Base-by-base conservation (phyloP, 2,888 invertebrate species). In the Tenthredo livida region DNA sequence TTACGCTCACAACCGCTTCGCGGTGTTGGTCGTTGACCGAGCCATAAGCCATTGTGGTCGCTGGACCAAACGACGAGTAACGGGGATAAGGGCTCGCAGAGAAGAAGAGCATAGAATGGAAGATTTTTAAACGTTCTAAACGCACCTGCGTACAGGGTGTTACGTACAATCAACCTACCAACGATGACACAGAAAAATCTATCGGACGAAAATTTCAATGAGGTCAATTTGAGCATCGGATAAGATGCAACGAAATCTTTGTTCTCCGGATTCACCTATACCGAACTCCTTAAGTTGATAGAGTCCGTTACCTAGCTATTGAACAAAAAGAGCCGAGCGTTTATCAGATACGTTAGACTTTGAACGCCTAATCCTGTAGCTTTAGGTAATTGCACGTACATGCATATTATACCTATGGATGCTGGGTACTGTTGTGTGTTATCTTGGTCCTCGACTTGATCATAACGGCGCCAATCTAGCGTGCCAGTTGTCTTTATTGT, bases 401-500 rank as follows among this genome's bases (percentile, higher is more conserved):
- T 70, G 70, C 17, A 33, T 37, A n/a, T 67, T 12, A 47, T 47
- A 47, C 70, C 9, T 70, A 70, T n/a, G 70, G 70, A 70, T 21
- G 21, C 3, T 25, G n/a, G 21, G 43, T 43, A 73, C 72, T 67
- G 33, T 67, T 67, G 40, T 73, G 72, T 29, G 72, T 43, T 43
- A 43, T 73, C 72, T 73, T 15, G 72, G n/a, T 73, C 25, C 72
- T 43, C 21, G 72, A 73, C 40, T 73, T 40, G 72, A 21, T 73
- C 72, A 43, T 73, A 73, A 73, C 40, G 72, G 43, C 37, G 72
- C 72, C 72, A 73, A 73, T 43, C 43, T 29, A 43, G 72, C 72
- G 72, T 73, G 72, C 72, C 40, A 37, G 43, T 73, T 73, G 72
- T 73, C 72, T 73, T 73, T 73, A 73, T 73, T 73, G 72, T 73